A percentile compares a stretch with the other conserved stretches of the same genome.
These are phyloP conservation scores for Molanna angustata DNA, from an alignment of 2,888 invertebrate species.

Conservation along the genomic window DNA sequence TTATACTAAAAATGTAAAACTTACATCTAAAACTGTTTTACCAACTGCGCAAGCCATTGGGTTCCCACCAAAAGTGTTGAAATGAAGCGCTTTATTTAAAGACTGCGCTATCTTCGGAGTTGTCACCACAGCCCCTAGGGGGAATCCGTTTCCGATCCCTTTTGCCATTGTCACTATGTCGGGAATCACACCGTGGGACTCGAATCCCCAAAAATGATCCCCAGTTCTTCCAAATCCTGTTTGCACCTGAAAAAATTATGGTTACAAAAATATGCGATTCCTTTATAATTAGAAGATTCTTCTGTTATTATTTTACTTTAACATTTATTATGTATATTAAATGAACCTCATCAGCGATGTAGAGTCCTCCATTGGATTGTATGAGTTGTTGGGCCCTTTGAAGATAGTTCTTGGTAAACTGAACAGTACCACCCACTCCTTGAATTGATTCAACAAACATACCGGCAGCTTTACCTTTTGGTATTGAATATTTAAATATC, in stretches of 20 bases:
- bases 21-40: constrained; percentile 87
- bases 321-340: not conserved
- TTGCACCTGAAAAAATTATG: constrained; percentile 71
- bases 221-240: constrained; percentile 96
- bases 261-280: too few relatives aligned
- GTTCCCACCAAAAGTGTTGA: constrained; percentile 97
- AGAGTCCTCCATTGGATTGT: constrained; percentile 79
- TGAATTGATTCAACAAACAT: constrained; percentile 96
- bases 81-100: constrained; percentile 74
- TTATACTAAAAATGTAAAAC: too few relatives aligned
- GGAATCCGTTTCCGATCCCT: constrained; percentile 94
- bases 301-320: not conserved
- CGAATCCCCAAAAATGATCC: constrained; percentile 95
- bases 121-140: constrained; percentile 92
- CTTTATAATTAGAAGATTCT: too few relatives aligned
- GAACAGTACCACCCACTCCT: constrained; percentile 92
- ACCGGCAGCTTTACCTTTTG: constrained; percentile 77
- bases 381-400: constrained; percentile 77
- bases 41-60: constrained; percentile 88
- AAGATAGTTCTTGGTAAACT: constrained; percentile 86
- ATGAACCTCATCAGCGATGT: constrained; percentile 84
- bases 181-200: constrained; percentile 79
- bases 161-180: constrained; percentile 97
- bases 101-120: constrained; percentile 82
- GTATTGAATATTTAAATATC: constrained; percentile 68